Conservation (phyloP, 2,113 vertebrate species). For the Leucosticte australis region DNA sequence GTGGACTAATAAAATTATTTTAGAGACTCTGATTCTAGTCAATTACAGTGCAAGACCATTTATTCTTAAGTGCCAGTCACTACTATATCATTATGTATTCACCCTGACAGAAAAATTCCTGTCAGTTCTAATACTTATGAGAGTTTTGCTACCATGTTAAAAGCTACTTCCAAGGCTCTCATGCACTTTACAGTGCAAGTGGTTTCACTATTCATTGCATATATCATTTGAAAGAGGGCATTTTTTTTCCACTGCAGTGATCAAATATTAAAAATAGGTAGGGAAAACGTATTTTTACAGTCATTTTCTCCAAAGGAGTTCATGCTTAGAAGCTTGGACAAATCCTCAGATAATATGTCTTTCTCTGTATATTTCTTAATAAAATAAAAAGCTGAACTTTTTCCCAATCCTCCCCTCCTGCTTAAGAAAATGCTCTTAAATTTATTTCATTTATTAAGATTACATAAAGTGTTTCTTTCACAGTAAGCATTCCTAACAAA, state of each 20-base stretch:
- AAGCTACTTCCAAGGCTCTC: background rate
- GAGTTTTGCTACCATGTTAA: background rate
- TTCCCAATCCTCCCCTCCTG: background rate
- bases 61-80: background rate
- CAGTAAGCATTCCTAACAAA: conserved; percentile 68
- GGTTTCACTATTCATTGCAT: background rate
- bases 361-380: conserved; percentile 14
- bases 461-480: conserved; percentile 72
- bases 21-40: background rate
- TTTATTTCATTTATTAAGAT: conserved; percentile 72
- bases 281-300: conserved; percentile 28
- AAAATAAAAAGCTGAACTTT: conserved; percentile 10
- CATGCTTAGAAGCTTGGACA: background rate
- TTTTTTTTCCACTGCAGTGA: background rate
- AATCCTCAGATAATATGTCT: conserved; percentile 6
- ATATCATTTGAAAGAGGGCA: background rate
- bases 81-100: background rate
- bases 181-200: background rate
- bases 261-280: conserved; percentile 42
- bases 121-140: background rate
- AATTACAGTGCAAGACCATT: background rate
- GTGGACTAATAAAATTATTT: background rate
- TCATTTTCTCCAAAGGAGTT: background rate
- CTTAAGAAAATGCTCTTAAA: conserved; percentile 61
- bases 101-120: background rate